Evolutionary conservation across 2,888 invertebrate species (phyloP).

Genomic region (Drosophila kuntzei): DNA sequence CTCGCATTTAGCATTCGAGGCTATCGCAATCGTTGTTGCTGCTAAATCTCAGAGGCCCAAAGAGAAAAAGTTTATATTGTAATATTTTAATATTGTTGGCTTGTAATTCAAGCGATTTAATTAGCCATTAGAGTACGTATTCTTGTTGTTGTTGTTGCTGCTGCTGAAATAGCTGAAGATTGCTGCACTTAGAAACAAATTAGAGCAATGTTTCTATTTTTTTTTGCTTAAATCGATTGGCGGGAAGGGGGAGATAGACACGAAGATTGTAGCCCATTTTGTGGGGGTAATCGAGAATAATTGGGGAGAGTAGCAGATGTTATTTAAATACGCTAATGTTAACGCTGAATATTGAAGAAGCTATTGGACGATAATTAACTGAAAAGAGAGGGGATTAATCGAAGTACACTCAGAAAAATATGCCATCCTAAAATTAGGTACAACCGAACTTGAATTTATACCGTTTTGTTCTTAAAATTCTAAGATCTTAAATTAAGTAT

Average conservation of each 20-base stretch:
- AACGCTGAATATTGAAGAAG: slow-evolving; percentile 1
- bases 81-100: slow-evolving; percentile 81
- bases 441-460: no score
- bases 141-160: slow-evolving; percentile 26
- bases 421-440: no score
- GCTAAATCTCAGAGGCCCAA: slow-evolving; percentile 53
- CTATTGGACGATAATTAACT: neutral
- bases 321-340: slow-evolving; percentile 2
- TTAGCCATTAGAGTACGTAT: slow-evolving; percentile 72
- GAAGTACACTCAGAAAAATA: no score
- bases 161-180: slow-evolving; percentile 28
- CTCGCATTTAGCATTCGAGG: slow-evolving; percentile 18
- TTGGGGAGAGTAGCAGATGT: slow-evolving; percentile 12
- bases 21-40: slow-evolving; percentile 38
- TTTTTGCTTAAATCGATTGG: slow-evolving; percentile 36
- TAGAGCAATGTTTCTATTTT: slow-evolving; percentile 65
- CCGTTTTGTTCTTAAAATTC: no score
- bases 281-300: slow-evolving; percentile 13
- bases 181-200: slow-evolving; percentile 76
- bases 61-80: slow-evolving; percentile 74
- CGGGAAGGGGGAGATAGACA: neutral
- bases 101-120: slow-evolving; percentile 78
- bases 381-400: neutral
- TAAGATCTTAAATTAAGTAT: no score
- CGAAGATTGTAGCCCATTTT: neutral